Evolutionary conservation across 1,140 invertebrate genomes (phyloP), one percentile per base, ranked within the genome.

Genomic region (Brachionus calyciflorus): DNA sequence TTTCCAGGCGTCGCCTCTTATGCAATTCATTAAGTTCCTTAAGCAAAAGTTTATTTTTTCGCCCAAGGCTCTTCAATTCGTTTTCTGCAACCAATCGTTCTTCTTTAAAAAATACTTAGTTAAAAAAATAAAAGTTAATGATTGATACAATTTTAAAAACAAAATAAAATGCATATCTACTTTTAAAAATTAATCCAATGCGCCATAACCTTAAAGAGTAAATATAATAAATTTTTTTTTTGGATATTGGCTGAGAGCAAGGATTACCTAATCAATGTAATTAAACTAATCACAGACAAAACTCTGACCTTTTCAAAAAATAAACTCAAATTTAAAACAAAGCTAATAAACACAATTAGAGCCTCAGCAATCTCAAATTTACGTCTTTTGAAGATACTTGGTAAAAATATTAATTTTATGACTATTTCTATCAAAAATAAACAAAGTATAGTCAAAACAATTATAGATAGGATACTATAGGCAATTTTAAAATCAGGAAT

Each of bases 401-500:
- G 57, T 33, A 63, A 12, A 37, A 63, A 63, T 14, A 63, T 63
- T 14, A 63, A 24, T 63, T 63, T 63, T 4, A 63, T 6, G 9
- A 63, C 6, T 2, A 63, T 40, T 17, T 63, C 57, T 3, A 37
- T 37, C 1, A 63, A 17, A 21, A 63, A 63, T 6, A 40, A 14
- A n/a, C 57, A 14, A 7, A 63, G 30, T 9, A 63, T 63, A 4
- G 28, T 6, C 1, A 63, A 7, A 6, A 63, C 21, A 0, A 63
- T 5, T 37, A 40, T 37, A 7, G 14, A 17, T 17, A 63, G 19
- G 12, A 37, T 19, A n/a, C 37, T 63, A 37, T 63, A 63, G 14
- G 19, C 57, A 19, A 63, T 63, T 17, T 6, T 17, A 63, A 63
- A 40, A 2, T 37, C 19, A 37, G 33, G 17, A 19, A 63, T 3